Evolutionary conservation across 2,888 invertebrate genomes (phyloP).

Genomic region (Drosophila algonquin): DNA sequence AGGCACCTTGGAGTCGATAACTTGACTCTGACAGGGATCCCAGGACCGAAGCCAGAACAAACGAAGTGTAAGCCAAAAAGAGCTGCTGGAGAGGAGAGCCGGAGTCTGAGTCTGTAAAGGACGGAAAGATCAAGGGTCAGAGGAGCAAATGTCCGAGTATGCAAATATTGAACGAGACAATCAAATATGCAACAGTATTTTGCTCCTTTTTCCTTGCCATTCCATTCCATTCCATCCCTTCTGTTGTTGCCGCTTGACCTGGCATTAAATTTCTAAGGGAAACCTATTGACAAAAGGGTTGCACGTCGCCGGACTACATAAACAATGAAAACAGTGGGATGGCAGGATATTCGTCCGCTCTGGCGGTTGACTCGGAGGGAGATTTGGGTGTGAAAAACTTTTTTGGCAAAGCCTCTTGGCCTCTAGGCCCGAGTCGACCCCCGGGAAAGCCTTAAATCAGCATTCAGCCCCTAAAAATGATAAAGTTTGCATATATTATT

Average conservation of each 20-base stretch:
- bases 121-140: constrained; percentile 9
- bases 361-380: background rate
- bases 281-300: constrained; percentile 50
- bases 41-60: constrained; percentile 16
- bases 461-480: constrained; percentile 40
- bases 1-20: constrained; percentile 42
- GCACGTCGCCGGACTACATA: constrained; percentile 42
- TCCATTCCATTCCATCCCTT: background rate
- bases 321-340: constrained; percentile 32
- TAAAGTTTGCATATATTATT: constrained; percentile 27
- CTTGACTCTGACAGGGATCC: constrained; percentile 21
- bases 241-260: constrained; percentile 4
- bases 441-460: constrained; percentile 36
- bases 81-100: constrained; percentile 42
- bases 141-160: constrained; percentile 59
- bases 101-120: constrained; percentile 5
- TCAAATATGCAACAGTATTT: constrained; percentile 76
- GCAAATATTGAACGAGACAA: constrained; percentile 78
- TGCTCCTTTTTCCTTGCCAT: constrained; percentile 42
- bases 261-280: constrained; percentile 35
- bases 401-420: constrained; percentile 4
- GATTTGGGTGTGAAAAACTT: constrained; percentile 21
- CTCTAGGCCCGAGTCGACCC: background rate
- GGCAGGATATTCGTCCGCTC: constrained; percentile 11
- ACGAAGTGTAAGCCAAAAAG: constrained; percentile 53